phyloP scores from a whole-genome alignment of 2,797 vertebrate species.

The Macropus fuliginosus region DNA sequence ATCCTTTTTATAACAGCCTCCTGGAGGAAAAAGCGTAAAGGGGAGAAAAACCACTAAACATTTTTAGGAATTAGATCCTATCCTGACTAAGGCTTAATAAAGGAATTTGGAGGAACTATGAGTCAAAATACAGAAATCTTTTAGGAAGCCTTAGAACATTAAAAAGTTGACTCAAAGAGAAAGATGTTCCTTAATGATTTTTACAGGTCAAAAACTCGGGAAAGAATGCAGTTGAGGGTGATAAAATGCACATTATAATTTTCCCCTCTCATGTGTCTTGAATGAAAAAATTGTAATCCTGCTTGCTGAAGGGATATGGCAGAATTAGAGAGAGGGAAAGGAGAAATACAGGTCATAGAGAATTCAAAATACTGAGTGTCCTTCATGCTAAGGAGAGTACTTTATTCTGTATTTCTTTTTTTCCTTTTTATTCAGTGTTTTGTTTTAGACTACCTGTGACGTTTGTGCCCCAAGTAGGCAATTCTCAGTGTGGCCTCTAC shows the following conservation, averaged over 20 bases:
- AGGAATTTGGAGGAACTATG: background rate
- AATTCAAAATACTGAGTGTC: background rate
- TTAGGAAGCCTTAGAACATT: background rate
- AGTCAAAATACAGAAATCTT: background rate
- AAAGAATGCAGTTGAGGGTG: background rate
- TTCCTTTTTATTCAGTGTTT: background rate
- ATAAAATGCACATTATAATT: background rate
- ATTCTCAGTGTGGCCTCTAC: background rate
- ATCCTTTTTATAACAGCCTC: background rate
- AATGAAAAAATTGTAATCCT: background rate
- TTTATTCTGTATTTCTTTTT: background rate
- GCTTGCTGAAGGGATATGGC: background rate
- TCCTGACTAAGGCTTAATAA: background rate
- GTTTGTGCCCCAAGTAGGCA: background rate
- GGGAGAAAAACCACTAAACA: background rate
- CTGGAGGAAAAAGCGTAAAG: background rate
- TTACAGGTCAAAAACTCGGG: background rate
- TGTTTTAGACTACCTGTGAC: background rate
- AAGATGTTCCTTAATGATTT: background rate
- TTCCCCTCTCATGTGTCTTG: background rate
- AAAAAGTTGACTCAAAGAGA: background rate
- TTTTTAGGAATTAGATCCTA: background rate
- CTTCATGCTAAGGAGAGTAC: background rate
- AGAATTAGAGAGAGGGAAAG: background rate
- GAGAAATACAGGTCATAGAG: background rate